Base-by-base conservation (phyloP, 2,888 invertebrate genomes). In the Volucella inflata region DNA sequence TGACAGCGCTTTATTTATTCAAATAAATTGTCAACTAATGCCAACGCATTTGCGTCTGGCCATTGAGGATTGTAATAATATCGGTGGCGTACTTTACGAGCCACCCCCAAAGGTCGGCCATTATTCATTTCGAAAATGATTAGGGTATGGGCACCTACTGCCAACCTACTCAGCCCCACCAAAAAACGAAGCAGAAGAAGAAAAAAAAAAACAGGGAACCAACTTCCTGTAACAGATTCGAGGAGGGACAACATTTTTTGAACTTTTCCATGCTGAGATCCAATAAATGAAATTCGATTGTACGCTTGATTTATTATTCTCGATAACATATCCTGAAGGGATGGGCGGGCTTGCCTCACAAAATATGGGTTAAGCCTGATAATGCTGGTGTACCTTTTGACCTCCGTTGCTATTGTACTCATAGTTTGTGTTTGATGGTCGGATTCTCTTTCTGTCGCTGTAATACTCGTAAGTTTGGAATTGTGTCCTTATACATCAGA, bases 11-110 rank as follows among this genome's bases (percentile, higher is more conserved):
- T 67, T 53, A 67, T 67, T 65, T 40, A 65, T 65, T 67, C 67
- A 67, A 67, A 67, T 67, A 51, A 53, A 51, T 67, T 67, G 67
- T 67, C 67, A 67, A 53, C 67, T 53, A 67, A 67, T 67, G 53
- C 67, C 51, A 53, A 67, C 67, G 17, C 53, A 67, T 40, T 67
- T 53, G n/a, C 67, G 40, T 67, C 42, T 21, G 12, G 21, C 51
- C 62, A 36, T 21, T 62, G 53, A n/a, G 21, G 53, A 51, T 67
- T 8, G 51, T 44, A 44, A 60, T 44, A n/a, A 30, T 46, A 14
- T n/a, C 30, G n/a, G 14, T 0, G 8, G 14, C 9, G 42, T 67
- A 51, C 40, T 67, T 67, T 67, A 67, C 10, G 51, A 53, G 40
- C 42, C 67, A 67, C 67, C 53, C 53, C 51, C 42, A 21, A 21